Evolutionary conservation across 2,113 vertebrate species (phyloP).

Genomic region (Sardina pilchardus): DNA sequence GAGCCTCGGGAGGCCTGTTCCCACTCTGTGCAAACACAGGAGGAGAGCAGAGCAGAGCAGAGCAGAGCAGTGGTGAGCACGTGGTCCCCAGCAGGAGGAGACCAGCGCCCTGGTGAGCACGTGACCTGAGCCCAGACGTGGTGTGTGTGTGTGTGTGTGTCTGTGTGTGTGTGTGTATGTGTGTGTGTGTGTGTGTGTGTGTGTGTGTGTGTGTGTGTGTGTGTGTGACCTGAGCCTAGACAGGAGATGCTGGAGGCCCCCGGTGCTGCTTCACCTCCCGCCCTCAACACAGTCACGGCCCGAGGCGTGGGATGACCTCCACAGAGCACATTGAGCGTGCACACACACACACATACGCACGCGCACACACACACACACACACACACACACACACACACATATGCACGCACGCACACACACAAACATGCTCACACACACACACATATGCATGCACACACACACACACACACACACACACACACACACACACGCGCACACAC

Average conservation of each 20-base stretch:
- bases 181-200: too few species aligned
- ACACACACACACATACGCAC: slow-evolving; percentile 35
- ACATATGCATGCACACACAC: slow-evolving; percentile 23
- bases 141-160: too few species aligned
- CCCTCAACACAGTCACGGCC: background rate
- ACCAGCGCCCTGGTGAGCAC: too few species aligned
- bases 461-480: slow-evolving; percentile 25
- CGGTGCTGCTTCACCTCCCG: slow-evolving; percentile 20
- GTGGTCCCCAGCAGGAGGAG: too few species aligned
- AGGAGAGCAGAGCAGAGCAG: too few species aligned
- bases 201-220: too few species aligned
- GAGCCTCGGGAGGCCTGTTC: slow-evolving; percentile 12
- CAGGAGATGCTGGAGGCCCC: slow-evolving; percentile 16
- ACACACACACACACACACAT: slow-evolving; percentile 11
- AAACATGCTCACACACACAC: slow-evolving; percentile 35
- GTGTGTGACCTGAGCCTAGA: too few species aligned
- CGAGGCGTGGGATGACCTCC: background rate
- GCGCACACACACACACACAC: slow-evolving; percentile 40
- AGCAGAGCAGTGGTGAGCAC: background rate
- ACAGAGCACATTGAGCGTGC: background rate
- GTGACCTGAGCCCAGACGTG: too few species aligned
- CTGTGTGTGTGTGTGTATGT: too few species aligned
- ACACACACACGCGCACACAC: slow-evolving; percentile 37
- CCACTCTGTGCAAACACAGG: background rate
- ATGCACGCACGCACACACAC: slow-evolving; percentile 41